These are phyloP conservation scores for Crotophaga sulcirostris DNA, from an alignment of 2,113 vertebrate species.

Conservation along the genomic window DNA sequence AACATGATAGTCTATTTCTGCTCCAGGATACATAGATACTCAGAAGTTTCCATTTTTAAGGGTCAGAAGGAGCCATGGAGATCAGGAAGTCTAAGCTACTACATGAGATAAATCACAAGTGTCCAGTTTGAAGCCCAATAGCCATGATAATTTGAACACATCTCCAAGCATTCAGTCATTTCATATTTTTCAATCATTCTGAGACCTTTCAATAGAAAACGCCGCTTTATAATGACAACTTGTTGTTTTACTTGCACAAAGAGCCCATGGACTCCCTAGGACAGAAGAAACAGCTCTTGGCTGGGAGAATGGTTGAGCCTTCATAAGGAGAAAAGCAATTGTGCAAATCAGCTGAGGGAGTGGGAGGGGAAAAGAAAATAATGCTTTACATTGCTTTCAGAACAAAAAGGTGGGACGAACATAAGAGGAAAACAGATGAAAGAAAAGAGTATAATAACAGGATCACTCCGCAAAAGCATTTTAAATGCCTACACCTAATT, in stretches of 20 bases:
- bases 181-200: not conserved
- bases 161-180: not conserved
- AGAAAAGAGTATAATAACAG: not conserved
- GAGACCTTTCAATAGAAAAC: not conserved
- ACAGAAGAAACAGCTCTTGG: slow-evolving; percentile 19
- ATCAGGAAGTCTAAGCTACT: not conserved
- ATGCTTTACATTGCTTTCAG: not conserved
- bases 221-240: not conserved
- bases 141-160: not conserved
- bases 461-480: slow-evolving; percentile 9
- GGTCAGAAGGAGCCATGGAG: not conserved
- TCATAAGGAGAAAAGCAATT: slow-evolving; percentile 18
- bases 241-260: not conserved
- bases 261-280: not conserved
- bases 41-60: not conserved
- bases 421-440: not conserved
- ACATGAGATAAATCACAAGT: not conserved
- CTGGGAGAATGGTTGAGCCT: slow-evolving; percentile 39
- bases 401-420: not conserved
- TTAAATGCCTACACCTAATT: slow-evolving; percentile 10
- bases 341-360: slow-evolving; percentile 7
- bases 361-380: slow-evolving; percentile 11
- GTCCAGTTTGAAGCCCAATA: not conserved
- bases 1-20: not conserved
- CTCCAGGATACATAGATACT: not conserved